phyloP scores from a whole-genome alignment of 2,888 invertebrate genomes.

The Trissonchulus latispiculum region DNA sequence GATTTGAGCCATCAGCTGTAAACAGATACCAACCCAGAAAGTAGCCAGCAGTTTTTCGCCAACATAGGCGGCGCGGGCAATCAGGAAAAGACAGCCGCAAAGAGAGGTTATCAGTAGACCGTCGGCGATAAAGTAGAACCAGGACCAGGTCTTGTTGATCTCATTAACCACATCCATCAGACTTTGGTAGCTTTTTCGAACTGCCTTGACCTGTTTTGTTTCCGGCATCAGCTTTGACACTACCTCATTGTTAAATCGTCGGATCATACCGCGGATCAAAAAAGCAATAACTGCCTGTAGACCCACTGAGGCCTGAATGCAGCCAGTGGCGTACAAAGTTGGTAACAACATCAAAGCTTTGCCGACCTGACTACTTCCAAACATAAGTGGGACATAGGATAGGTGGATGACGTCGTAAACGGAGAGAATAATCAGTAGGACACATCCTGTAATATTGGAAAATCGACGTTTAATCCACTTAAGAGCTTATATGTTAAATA shows the following conservation, averaged over 20 bases:
- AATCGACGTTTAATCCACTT: too few species aligned
- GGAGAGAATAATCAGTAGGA: too few species aligned
- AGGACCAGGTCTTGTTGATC: not conserved
- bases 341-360: too few species aligned
- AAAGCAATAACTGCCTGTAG: not conserved
- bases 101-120: not conserved
- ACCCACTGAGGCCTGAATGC: not conserved
- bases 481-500: too few species aligned
- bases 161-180: not conserved
- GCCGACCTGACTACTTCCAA: too few species aligned
- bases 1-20: not conserved
- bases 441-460: too few species aligned
- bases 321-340: not conserved
- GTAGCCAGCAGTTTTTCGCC: not conserved
- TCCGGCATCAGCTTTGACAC: not conserved
- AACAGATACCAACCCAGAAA: not conserved
- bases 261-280: not conserved
- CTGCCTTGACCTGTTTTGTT: not conserved
- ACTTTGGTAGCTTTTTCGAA: not conserved
- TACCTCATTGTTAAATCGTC: not conserved
- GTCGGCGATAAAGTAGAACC: not conserved
- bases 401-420: too few species aligned
- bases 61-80: not conserved
- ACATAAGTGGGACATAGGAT: too few species aligned
- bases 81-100: not conserved